Conservation (phyloP, 2,888 invertebrate genomes). For the Boloria selene region DNA sequence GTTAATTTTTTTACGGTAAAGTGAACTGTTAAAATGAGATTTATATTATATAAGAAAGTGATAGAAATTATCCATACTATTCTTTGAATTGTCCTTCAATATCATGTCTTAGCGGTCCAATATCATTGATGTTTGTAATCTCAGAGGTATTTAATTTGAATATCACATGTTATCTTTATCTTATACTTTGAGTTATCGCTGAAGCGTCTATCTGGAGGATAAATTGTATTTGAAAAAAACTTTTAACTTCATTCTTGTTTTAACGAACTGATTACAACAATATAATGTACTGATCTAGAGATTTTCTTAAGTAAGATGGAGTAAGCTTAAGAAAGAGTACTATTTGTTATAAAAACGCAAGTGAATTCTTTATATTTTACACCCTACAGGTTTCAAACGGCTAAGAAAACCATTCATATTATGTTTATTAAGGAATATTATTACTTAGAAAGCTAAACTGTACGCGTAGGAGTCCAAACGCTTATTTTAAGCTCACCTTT, state of each 20-base stretch:
- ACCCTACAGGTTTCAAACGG: too few species aligned
- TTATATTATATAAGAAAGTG: too few species aligned
- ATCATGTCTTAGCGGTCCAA: slow-evolving; percentile 62
- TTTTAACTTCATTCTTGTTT: slow-evolving; percentile 13
- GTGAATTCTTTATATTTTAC: too few species aligned
- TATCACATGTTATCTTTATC: slow-evolving; percentile 76
- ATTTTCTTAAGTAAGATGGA: too few species aligned
- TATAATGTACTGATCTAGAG: too few species aligned
- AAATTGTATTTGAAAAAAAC: slow-evolving; percentile 46
- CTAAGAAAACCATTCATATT: too few species aligned
- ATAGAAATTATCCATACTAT: slow-evolving; percentile 50
- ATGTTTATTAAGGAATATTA: too few species aligned
- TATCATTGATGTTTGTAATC: slow-evolving; percentile 77
- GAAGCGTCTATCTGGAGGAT: slow-evolving; percentile 62
- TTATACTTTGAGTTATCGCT: slow-evolving; percentile 74
- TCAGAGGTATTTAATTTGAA: slow-evolving; percentile 82
- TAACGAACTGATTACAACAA: too few species aligned
- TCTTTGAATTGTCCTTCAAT: slow-evolving; percentile 61
- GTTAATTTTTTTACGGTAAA: too few species aligned
- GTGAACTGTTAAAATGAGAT: background rate
- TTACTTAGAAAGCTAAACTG: too few species aligned
- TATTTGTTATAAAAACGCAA: too few species aligned
- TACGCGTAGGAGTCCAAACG: background rate
- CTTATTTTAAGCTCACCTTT: slow-evolving; percentile 10
- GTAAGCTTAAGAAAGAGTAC: too few species aligned